Evolutionary conservation across 2,797 vertebrate genomes (phyloP).

Genomic region (Lithobates pipiens): DNA sequence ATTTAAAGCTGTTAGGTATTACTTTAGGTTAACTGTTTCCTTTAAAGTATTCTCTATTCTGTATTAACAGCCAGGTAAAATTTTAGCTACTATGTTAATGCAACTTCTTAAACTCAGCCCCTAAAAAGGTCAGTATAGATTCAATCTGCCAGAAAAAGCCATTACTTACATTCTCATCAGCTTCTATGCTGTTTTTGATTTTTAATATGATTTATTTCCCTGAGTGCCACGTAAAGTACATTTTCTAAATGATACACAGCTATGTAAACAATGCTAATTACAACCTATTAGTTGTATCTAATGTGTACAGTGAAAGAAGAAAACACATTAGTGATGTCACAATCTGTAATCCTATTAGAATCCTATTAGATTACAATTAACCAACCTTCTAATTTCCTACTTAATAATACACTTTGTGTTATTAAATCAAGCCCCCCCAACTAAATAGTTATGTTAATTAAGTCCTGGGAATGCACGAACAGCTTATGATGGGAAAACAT

Average conservation of each 20-base stretch:
- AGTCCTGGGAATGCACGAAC: neutral
- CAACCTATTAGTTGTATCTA: conserved; percentile 25
- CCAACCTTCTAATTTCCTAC: conserved; percentile 29
- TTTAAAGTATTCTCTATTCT: neutral
- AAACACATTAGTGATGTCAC: conserved; percentile 27
- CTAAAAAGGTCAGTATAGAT: neutral
- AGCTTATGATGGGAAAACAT: neutral
- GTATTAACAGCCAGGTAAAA: neutral
- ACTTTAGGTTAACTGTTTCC: neutral
- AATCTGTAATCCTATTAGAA: conserved; percentile 29
- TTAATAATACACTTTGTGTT: conserved; percentile 31
- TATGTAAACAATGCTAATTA: conserved; percentile 31
- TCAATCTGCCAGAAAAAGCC: neutral
- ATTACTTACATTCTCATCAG: neutral
- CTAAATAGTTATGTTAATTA: conserved; percentile 32
- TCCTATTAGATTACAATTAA: conserved; percentile 38
- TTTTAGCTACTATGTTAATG: neutral
- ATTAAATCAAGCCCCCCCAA: conserved; percentile 20
- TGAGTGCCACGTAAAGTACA: conserved; percentile 1
- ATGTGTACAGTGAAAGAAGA: conserved; percentile 30
- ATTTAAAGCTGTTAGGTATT: neutral
- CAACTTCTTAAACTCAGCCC: neutral
- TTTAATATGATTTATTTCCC: conserved; percentile 23
- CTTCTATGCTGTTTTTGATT: neutral
- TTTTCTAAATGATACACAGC: conserved; percentile 31